Conservation (phyloP, 2,888 invertebrate species). For the Ametastegia equiseti region DNA sequence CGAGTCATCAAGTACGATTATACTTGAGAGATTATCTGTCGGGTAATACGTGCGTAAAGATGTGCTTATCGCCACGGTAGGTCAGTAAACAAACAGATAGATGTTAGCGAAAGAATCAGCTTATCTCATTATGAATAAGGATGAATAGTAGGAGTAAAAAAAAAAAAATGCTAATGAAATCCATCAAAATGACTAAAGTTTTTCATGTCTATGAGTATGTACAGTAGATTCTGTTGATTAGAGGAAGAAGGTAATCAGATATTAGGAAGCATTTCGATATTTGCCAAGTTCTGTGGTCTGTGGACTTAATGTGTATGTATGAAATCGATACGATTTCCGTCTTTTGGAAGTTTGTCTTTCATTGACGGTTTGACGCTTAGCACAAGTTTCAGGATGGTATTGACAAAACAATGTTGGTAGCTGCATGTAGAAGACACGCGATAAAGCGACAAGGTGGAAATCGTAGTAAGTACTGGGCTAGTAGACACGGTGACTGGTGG, state of each 20-base stretch:
- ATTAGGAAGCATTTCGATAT: not conserved
- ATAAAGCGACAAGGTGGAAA: conserved; percentile 32
- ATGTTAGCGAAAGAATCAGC: not conserved
- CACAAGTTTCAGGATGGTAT: not conserved
- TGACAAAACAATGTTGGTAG: conserved; percentile 34
- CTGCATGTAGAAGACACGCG: conserved; percentile 32
- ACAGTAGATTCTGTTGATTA: not conserved
- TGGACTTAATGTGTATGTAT: too few relatives aligned
- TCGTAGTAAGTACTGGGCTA: not conserved
- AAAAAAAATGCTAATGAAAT: not conserved
- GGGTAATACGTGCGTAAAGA: not conserved
- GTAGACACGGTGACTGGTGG: conserved; percentile 55
- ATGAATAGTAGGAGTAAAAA: not conserved
- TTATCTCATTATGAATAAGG: not conserved
- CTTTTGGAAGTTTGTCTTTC: conserved; percentile 4
- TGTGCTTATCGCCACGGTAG: conserved; percentile 5
- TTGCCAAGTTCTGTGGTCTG: not conserved
- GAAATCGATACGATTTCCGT: conserved; percentile 16
- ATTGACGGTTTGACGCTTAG: conserved; percentile 27
- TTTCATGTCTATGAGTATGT: not conserved
- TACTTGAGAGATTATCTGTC: not conserved
- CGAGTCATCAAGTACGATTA: not conserved
- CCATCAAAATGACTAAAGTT: not conserved
- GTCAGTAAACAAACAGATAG: conserved; percentile 29
- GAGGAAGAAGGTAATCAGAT: not conserved